These are phyloP conservation scores for Cervus canadensis DNA, from an alignment of 2,113 vertebrate genomes.

Conservation along the genomic window DNA sequence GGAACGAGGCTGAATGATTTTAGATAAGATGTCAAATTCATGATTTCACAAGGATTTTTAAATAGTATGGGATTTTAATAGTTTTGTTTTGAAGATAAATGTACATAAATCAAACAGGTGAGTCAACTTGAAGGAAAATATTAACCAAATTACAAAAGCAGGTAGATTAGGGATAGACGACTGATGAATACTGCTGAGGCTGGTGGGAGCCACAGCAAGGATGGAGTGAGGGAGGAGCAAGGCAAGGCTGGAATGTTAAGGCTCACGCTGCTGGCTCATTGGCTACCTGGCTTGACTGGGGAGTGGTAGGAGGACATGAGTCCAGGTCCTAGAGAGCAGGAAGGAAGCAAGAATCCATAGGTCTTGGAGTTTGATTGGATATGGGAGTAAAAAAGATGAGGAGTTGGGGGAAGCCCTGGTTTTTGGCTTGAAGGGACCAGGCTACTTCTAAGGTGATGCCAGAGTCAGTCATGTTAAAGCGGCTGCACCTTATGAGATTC, in stretches of 20 bases:
- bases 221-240: background rate
- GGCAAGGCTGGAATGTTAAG: background rate
- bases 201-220: background rate
- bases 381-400: background rate
- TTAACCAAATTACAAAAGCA: background rate
- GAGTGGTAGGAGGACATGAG: background rate
- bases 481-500: background rate
- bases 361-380: background rate
- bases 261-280: fast-evolving
- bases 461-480: background rate
- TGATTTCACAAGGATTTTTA: background rate
- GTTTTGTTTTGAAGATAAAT: background rate
- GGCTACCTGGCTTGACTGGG: background rate
- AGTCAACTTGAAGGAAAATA: background rate
- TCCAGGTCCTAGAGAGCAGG: background rate
- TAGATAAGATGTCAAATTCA: background rate
- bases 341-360: background rate
- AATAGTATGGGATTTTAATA: background rate
- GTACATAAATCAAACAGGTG: background rate
- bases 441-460: background rate
- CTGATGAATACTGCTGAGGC: background rate
- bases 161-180: background rate
- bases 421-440: background rate
- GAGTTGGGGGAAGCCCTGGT: background rate
- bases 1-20: background rate